Percentiles rank a stretch among this genome's conserved stretches.
These are phyloP conservation scores for Eurosta solidaginis DNA, from an alignment of 1,140 invertebrate genomes.

Conservation along the genomic window DNA sequence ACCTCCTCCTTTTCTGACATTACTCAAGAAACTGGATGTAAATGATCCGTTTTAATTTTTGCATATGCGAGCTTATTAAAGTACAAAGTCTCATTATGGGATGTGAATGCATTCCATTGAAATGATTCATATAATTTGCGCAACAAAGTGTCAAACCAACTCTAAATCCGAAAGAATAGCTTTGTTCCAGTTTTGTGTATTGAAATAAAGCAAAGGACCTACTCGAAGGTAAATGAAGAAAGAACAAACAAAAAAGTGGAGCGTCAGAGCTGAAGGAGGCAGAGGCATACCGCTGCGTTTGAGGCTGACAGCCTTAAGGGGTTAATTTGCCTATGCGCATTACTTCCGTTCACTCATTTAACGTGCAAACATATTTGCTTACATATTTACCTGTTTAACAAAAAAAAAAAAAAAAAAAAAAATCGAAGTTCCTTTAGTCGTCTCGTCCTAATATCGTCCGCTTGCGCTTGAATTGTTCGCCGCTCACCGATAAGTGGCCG, in stretches of 20 bases:
- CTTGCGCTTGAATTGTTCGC: neutral
- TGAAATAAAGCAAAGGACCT: conserved; percentile 1
- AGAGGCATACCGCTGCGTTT: neutral
- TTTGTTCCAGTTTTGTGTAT: conserved; percentile 4
- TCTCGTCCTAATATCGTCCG: neutral
- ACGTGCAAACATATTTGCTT: neutral
- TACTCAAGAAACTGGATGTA: neutral
- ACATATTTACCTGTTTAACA: neutral
- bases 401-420: no score
- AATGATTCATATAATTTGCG: conserved; percentile 19
- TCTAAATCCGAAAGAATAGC: neutral
- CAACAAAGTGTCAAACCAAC: conserved; percentile 28
- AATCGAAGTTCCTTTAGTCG: neutral
- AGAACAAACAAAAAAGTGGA: neutral
- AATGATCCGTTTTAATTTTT: neutral
- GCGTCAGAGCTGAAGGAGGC: neutral
- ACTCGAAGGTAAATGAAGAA: neutral
- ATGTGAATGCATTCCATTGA: conserved; percentile 4
- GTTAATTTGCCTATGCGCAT: conserved; percentile 17
- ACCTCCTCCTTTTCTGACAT: neutral
- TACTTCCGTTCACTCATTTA: neutral
- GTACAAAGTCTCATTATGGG: neutral
- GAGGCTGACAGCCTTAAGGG: neutral
- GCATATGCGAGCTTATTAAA: conserved; percentile 9
- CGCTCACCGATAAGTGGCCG: conserved; percentile 1